Evolutionary conservation across 2,113 vertebrate species (phyloP), one percentile per base, ranked within the genome.

Genomic region (Cettia cetti): DNA sequence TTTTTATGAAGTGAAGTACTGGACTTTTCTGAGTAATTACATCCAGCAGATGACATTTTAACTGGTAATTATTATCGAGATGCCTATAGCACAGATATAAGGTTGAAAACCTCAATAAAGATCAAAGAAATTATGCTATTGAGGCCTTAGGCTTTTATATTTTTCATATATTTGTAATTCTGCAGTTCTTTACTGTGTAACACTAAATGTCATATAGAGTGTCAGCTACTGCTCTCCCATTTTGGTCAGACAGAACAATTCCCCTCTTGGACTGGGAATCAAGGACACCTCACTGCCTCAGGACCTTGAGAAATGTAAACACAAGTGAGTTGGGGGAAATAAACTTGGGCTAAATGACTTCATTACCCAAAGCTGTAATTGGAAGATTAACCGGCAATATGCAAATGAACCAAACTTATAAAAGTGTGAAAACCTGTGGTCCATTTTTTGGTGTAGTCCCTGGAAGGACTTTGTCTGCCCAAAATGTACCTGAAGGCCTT

Each of bases 161-260:
- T 79, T 30, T 11, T 2, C 9, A 18, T 15, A 0, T 0, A 6
- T 65, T 19, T 65, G 33, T 15, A 1, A 23, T 2, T 15, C 33
- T 54, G 60, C 39, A 65, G 1, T 15, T 35, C 20, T 19, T 30
- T 35, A 1, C 7, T 44, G 33, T 4, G 0, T 9, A 11, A 65
- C 31, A 35, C 49, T 0, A 4, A 53, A 30, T 3, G 30, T 33
- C 39, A 54, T 1, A 23, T 0, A 2, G 5, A 44, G 39, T 23
- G 49, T 2, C 1, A 35, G 60, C 26, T 54, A 7, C 61, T 65
- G 61, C 26, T 65, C 1, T 7, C 39, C 33, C 26, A 44, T 7
- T 65, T 6, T 23, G 61, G 31, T 6, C 76, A 65, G 9, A 19
- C 19, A 53, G 11, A 79, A 1, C 49, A 65, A 65, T 65, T 79